These are phyloP conservation scores for Chlorodrepanis virens DNA, from an alignment of 2,113 vertebrate genomes.

Conservation along the genomic window DNA sequence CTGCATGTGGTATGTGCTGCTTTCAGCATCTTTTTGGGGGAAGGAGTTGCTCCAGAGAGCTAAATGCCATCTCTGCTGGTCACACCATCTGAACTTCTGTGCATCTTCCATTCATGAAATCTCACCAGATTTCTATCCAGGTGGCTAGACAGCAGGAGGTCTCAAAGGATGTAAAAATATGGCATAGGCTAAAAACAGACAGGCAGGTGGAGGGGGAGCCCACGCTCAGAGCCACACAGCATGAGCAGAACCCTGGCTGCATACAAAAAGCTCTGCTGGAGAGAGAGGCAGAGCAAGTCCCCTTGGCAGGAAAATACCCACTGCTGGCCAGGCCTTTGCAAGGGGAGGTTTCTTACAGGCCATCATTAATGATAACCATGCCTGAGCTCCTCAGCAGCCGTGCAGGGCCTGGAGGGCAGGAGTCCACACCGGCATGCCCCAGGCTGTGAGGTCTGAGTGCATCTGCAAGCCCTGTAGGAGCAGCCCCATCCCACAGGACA, in stretches of 20 bases:
- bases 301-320: neutral
- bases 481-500: neutral
- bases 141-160: neutral
- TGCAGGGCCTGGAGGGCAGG: neutral
- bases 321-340: neutral
- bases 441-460: neutral
- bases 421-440: rapidly evolving
- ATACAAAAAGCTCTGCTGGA: neutral
- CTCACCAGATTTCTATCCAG: neutral
- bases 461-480: neutral
- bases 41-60: neutral
- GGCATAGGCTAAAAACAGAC: neutral
- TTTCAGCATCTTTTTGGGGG: neutral
- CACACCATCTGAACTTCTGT: neutral
- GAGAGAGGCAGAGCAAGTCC: neutral
- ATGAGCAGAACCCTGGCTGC: neutral
- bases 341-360: neutral
- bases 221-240: rapidly evolving
- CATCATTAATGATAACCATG: neutral
- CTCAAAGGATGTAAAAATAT: neutral
- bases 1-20: neutral
- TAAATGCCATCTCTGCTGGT: neutral
- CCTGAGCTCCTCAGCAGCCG: neutral
- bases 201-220: neutral
- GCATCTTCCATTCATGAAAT: neutral